phyloP scores from a whole-genome alignment of 2,797 vertebrate species.

The Bufotes viridis region DNA sequence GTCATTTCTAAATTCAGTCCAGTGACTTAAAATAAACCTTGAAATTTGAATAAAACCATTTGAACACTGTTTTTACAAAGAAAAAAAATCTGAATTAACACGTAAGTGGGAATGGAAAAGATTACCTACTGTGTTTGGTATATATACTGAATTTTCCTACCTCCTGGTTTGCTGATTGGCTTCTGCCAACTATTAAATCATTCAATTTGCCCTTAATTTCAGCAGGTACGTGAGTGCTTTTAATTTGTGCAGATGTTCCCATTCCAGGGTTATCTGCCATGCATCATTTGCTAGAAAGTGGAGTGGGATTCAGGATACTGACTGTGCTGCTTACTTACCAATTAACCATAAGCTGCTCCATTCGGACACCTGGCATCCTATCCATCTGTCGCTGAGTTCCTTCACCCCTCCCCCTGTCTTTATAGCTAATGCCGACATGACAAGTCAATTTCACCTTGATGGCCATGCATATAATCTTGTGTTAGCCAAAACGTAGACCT shows the following conservation, averaged over 20 bases:
- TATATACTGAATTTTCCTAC: background rate
- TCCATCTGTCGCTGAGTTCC: slow-evolving; percentile 59
- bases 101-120: too few species aligned
- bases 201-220: slow-evolving; percentile 51
- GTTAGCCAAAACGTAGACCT: slow-evolving; percentile 21
- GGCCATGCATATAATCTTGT: slow-evolving; percentile 11
- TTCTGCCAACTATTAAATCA: slow-evolving; percentile 30
- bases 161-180: background rate
- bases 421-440: slow-evolving; percentile 56
- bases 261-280: slow-evolving; percentile 53
- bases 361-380: slow-evolving; percentile 61
- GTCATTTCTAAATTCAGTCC: too few species aligned
- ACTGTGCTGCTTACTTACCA: slow-evolving; percentile 61
- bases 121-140: background rate
- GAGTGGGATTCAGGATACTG: slow-evolving; percentile 54
- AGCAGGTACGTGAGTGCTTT: slow-evolving; percentile 52
- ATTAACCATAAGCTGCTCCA: slow-evolving; percentile 63
- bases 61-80: too few species aligned
- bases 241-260: slow-evolving; percentile 60
- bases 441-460: slow-evolving; percentile 63
- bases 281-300: slow-evolving; percentile 57
- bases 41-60: too few species aligned
- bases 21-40: too few species aligned
- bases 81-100: too few species aligned
- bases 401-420: slow-evolving; percentile 48